Percentiles rank a stretch among this genome's conserved stretches.
Evolutionary conservation across 2,797 vertebrate genomes (phyloP).

Genomic region (Denticeps clupeoides): DNA sequence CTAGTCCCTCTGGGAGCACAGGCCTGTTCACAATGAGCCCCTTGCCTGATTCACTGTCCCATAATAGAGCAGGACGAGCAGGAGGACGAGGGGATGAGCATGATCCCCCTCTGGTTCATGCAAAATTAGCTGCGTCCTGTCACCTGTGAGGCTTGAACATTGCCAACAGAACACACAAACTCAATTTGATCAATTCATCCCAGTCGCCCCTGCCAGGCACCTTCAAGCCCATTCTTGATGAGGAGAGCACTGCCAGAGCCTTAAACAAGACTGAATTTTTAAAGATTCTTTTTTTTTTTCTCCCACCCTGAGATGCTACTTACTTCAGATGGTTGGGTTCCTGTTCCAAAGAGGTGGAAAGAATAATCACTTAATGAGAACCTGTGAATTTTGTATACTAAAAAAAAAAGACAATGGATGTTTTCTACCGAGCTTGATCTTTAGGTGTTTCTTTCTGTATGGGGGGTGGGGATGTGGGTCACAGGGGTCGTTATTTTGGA

Average conservation of each 20-base stretch:
- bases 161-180: no score
- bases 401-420: conserved; percentile 45
- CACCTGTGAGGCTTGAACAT: no score
- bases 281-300: not conserved
- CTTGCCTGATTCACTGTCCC: no score
- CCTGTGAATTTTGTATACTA: conserved; percentile 69
- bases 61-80: no score
- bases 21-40: no score
- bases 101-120: no score
- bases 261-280: conserved; percentile 1
- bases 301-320: no score
- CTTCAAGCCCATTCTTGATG: conserved; percentile 35
- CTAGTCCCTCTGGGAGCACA: no score
- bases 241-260: conserved; percentile 44
- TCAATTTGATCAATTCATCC: no score
- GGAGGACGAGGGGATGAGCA: no score
- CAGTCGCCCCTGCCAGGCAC: not conserved
- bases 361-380: conserved; percentile 49
- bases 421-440: conserved; percentile 62
- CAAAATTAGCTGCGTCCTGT: no score
- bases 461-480: conserved; percentile 1
- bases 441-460: conserved; percentile 43
- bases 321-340: conserved; percentile 41
- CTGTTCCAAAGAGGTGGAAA: conserved; percentile 38
- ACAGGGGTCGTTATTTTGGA: conserved; percentile 9